Conservation (phyloP, 2,113 vertebrate species). For the Pimephales promelas region DNA sequence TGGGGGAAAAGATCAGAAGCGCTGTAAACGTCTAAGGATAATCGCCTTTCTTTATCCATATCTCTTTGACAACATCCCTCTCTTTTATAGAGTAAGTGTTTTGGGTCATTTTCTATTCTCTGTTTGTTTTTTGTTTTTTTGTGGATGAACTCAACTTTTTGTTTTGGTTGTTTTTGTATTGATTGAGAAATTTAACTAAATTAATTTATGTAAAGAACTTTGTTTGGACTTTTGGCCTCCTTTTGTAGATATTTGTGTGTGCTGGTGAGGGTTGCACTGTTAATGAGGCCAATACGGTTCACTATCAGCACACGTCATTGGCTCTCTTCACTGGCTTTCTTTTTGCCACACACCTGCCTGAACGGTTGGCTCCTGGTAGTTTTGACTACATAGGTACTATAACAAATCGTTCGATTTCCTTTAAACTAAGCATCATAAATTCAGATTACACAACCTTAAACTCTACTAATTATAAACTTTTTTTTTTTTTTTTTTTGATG, state of each 20-base stretch:
- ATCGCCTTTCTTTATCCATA: constrained; percentile 87
- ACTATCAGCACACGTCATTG: constrained; percentile 79
- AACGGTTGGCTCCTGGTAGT: constrained; percentile 88
- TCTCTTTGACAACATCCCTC: constrained; percentile 90
- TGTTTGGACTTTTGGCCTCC: neutral
- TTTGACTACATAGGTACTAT: constrained; percentile 88
- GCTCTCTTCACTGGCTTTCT: constrained; percentile 88
- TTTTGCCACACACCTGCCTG: constrained; percentile 87
- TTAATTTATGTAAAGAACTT: neutral
- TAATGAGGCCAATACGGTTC: constrained; percentile 71
- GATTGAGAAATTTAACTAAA: neutral
- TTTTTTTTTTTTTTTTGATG: neutral
- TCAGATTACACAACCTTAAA: neutral
- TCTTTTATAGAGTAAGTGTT: constrained; percentile 87
- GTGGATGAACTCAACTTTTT: neutral
- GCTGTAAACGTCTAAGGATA: constrained; percentile 81
- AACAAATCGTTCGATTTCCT: neutral
- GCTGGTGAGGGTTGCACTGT: constrained; percentile 70
- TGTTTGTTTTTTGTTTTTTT: neutral
- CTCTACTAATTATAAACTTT: neutral
- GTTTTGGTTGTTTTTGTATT: neutral
- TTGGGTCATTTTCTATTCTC: neutral
- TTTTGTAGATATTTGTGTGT: constrained; percentile 80
- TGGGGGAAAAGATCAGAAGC: constrained; percentile 71
- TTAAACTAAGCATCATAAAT: neutral